Evolutionary conservation across 1,140 invertebrate genomes (phyloP).

Genomic region (Drosophila nigromelanica): DNA sequence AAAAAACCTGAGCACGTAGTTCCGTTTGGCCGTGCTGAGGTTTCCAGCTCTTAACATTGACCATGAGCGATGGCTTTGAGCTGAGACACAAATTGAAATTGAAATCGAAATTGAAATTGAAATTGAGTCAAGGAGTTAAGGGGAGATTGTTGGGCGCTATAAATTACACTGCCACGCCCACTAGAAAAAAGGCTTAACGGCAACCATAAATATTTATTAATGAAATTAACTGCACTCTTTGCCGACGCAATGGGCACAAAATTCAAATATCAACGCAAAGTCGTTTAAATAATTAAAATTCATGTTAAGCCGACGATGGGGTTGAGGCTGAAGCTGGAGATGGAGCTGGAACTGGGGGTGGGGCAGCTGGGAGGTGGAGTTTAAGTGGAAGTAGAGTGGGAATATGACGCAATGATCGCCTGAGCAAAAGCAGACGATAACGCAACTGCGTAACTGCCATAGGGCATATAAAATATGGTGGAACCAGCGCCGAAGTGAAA

Average conservation of each 20-base stretch:
- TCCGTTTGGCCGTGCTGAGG: conserved; percentile 49
- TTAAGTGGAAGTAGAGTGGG: background rate
- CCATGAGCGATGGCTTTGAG: conserved; percentile 60
- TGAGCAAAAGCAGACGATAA: conserved; percentile 43
- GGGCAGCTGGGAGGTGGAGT: background rate
- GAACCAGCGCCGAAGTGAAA: conserved; percentile 2
- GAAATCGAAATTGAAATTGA: conserved; percentile 36
- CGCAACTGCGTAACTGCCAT: conserved; percentile 41
- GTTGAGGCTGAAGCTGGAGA: conserved; percentile 1
- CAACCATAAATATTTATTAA: conserved; percentile 81
- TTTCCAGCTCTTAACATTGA: conserved; percentile 54
- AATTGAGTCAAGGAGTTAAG: conserved; percentile 7
- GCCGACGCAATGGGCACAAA: conserved; percentile 42
- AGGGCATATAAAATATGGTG: conserved; percentile 43
- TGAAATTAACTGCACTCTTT: conserved; percentile 69
- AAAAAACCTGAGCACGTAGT: conserved; percentile 59
- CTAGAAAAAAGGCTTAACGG: conserved; percentile 30
- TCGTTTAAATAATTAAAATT: conserved; percentile 75
- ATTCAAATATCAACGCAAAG: conserved; percentile 71
- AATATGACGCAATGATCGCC: conserved; percentile 39
- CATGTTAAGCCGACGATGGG: conserved; percentile 43
- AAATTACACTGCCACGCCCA: conserved; percentile 35
- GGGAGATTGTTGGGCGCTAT: conserved; percentile 12
- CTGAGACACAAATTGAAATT: conserved; percentile 29
- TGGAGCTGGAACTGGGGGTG: background rate